Conservation (phyloP, 1,140 invertebrate species). For the Meloidogyne hapla region DNA sequence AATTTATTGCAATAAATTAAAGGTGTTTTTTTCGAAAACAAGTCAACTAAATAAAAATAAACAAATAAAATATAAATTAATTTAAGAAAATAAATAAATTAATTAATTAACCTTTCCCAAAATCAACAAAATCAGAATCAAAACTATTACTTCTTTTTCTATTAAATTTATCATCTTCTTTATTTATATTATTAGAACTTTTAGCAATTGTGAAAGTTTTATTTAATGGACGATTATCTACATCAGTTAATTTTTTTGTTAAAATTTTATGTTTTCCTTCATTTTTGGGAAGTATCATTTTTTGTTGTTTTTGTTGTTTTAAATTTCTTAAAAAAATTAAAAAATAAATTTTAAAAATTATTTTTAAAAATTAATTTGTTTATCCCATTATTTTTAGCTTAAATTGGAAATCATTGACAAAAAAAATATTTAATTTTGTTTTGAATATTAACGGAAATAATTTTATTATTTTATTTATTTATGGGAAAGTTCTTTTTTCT, state of each 20-base stretch:
- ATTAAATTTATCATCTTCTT: slow-evolving; percentile 9
- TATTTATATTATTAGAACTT: background rate
- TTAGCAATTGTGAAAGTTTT: slow-evolving; percentile 18
- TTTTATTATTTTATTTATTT: no score
- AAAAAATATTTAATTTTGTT: no score
- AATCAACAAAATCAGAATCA: slow-evolving; percentile 17
- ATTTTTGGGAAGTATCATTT: background rate
- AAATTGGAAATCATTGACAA: no score
- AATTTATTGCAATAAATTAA: no score
- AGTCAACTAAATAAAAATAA: background rate
- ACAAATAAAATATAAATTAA: background rate
- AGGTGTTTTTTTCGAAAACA: no score
- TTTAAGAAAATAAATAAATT: background rate
- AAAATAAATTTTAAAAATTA: background rate
- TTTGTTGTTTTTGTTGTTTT: slow-evolving; percentile 1
- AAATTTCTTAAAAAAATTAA: background rate
- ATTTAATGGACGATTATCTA: slow-evolving; percentile 8
- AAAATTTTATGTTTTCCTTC: background rate
- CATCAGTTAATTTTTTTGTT: background rate
- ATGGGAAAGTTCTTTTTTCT: no score
- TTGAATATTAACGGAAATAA: no score
- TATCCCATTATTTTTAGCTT: no score
- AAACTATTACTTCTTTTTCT: slow-evolving; percentile 14
- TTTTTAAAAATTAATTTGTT: no score
- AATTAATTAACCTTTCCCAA: background rate